Evolutionary conservation across 2,888 invertebrate genomes (phyloP), one percentile per base, ranked within the genome.

Genomic region (Phyllotreta striolata): DNA sequence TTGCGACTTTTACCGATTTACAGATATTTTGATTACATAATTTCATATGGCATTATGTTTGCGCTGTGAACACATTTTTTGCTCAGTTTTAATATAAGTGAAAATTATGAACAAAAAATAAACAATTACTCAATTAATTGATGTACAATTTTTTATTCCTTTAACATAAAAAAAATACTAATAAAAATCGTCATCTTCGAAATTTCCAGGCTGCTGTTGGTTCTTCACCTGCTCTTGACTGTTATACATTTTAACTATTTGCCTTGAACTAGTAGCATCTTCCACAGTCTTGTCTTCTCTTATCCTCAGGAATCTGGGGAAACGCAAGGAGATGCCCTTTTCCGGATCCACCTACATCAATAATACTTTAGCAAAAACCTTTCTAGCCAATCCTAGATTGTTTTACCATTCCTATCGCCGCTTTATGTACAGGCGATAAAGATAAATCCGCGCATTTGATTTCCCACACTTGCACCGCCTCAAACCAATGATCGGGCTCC

Each of bases 251-350:
- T 90, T 87, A 0, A 95, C 95, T 41, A 96, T 87, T 85, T 98
- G 98, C 72, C 88, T 87, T 51, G 96, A 90, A 2, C 90, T 86
- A 1, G 98, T 98, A 1, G 98, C 96, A 76, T 96, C 90, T 81
- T 98, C 98, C 1, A 93, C 89, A 14, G 84, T 85, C 83, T 99
- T 99, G 83, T 99, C 99, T 5, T 93, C 93, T 34, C 98, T 87
- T 49, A 93, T 88, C 37, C 95, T 86, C 58, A 98, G 83, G 80
- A 97, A 98, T 77, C 96, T 87, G 3, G 98, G 98, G 83, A 99
- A 99, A 44, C 98, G 85, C 44, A 99, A 84, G 1, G 98, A 98
- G 76, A 99, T 93, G 14, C 98, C 98, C 76, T 93, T 93, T 75
- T 92, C 92, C 0, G 90, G 86, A 83, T 97, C 95, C 46, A 93